These are phyloP conservation scores for Emmelina monodactyla DNA, from an alignment of 2,888 invertebrate genomes.

Conservation along the genomic window DNA sequence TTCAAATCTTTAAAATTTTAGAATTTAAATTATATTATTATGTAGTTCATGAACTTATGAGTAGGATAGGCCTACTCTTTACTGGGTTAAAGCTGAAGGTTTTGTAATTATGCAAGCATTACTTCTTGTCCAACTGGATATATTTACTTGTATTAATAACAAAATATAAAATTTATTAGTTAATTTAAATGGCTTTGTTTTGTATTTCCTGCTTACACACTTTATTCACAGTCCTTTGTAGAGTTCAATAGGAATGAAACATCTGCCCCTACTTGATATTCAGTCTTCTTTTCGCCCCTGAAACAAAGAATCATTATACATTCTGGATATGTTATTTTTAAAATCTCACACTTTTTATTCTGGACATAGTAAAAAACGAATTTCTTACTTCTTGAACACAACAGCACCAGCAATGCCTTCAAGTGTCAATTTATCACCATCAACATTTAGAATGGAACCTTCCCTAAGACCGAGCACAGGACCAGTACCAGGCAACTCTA, in stretches of 20 bases:
- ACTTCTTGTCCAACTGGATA: no score
- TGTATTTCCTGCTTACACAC: no score
- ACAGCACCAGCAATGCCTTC: constrained; percentile 70
- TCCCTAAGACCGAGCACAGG: constrained; percentile 77
- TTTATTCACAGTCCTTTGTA: no score
- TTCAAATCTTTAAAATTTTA: no score
- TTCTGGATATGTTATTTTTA: neutral
- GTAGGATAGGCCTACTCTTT: no score
- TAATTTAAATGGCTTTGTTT: no score
- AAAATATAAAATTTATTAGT: no score
- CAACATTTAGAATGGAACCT: constrained; percentile 71
- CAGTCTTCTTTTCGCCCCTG: constrained; percentile 59
- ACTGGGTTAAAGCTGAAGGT: no score
- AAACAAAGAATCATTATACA: constrained; percentile 22
- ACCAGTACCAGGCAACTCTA: constrained; percentile 63
- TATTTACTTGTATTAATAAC: no score
- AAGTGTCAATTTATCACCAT: constrained; percentile 65
- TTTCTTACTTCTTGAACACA: constrained; percentile 70
- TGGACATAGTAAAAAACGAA: neutral
- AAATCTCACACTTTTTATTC: constrained; percentile 2
- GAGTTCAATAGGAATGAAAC: constrained; percentile 69
- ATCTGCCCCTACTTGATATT: constrained; percentile 65
- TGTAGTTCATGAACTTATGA: no score
- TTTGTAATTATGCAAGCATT: no score
- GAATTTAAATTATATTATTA: no score